Percentiles rank a stretch among this genome's conserved stretches.
Conservation (phyloP, 2,888 invertebrate genomes). For the Marronus borbonicus region DNA sequence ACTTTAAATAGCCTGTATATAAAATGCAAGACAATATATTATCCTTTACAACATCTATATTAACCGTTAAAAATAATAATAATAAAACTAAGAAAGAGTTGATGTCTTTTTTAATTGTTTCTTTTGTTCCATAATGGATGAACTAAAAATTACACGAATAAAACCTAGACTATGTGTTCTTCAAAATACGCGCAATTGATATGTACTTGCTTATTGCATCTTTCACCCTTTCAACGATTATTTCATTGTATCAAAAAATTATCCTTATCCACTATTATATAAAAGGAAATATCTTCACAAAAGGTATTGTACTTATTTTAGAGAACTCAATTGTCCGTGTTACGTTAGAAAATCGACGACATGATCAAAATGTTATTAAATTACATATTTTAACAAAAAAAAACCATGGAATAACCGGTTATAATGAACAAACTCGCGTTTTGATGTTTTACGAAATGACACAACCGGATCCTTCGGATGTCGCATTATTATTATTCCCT, state of each 20-base stretch:
- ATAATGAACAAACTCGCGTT: not conserved
- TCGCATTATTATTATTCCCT: conserved; percentile 55
- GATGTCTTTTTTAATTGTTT: too few species aligned
- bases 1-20: too few species aligned
- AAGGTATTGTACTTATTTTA: conserved; percentile 44
- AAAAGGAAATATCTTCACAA: conserved; percentile 5
- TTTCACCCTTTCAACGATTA: conserved; percentile 6
- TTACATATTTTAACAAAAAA: not conserved
- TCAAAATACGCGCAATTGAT: conserved; percentile 34
- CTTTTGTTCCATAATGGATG: not conserved
- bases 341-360: conserved; percentile 10
- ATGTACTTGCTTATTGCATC: conserved; percentile 47
- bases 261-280: conserved; percentile 20
- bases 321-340: not conserved
- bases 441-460: conserved; percentile 61
- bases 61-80: too few species aligned
- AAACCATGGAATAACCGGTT: not conserved
- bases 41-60: too few species aligned
- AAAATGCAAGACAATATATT: too few species aligned
- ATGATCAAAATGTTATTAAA: conserved; percentile 9
- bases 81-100: too few species aligned
- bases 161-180: conserved; percentile 11
- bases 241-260: conserved; percentile 23
- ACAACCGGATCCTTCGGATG: conserved; percentile 65
- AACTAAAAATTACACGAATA: conserved; percentile 11